These are phyloP conservation scores for Pandemis heparana DNA, from an alignment of 2,888 invertebrate genomes.

Conservation along the genomic window DNA sequence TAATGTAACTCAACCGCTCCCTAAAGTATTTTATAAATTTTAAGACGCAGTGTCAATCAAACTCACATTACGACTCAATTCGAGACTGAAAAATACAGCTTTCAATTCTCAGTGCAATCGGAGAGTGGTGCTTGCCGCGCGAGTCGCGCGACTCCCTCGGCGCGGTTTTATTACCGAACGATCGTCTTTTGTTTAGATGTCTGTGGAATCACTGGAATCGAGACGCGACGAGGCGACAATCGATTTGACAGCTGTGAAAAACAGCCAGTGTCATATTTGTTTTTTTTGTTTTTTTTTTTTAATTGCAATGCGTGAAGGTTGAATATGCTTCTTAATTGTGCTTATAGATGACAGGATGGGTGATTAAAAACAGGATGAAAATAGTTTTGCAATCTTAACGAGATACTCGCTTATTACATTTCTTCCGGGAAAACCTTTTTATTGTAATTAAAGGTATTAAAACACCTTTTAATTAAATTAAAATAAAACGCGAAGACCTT, in stretches of 20 bases:
- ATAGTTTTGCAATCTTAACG: too few species aligned
- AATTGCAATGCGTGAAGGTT: background rate
- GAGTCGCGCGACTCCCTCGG: background rate
- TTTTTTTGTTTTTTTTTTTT: too few species aligned
- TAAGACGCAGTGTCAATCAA: background rate
- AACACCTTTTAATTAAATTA: too few species aligned
- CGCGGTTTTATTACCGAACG: slow-evolving; percentile 8
- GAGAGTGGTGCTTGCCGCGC: background rate
- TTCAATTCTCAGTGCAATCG: background rate
- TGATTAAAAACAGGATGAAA: too few species aligned
- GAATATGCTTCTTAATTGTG: background rate
- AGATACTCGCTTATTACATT: too few species aligned
- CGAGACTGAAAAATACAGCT: background rate
- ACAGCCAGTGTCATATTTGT: background rate
- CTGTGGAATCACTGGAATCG: background rate
- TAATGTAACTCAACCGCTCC: too few species aligned
- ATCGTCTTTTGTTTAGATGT: background rate
- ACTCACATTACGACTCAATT: background rate
- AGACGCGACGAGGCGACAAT: background rate
- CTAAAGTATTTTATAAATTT: too few species aligned
- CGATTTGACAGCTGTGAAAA: background rate
- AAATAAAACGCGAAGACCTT: too few species aligned
- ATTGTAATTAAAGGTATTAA: too few species aligned
- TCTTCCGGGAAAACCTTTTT: too few species aligned
- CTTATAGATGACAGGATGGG: background rate